phyloP scores from a whole-genome alignment of 2,888 invertebrate genomes.

The Ornithoptera alexandrae region DNA sequence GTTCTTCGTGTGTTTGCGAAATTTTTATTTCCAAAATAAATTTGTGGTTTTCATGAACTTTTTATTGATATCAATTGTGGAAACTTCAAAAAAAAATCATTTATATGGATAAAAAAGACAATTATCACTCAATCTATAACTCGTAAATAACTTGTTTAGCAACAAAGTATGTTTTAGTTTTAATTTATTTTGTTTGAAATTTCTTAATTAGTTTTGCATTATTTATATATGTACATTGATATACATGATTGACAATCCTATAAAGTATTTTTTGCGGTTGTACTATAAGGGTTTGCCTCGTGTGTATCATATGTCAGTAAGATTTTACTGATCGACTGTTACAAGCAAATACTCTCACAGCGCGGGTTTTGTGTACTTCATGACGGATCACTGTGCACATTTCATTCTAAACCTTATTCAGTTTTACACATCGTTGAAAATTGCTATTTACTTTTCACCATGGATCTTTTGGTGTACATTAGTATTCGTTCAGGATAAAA shows the following conservation, averaged over 20 bases:
- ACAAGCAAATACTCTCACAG: slow-evolving; percentile 55
- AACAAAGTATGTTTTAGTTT: no score
- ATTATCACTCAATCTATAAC: no score
- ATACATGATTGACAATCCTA: not conserved
- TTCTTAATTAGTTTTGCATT: no score
- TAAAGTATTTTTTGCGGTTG: not conserved
- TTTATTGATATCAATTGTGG: no score
- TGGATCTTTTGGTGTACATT: not conserved
- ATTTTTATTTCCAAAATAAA: no score
- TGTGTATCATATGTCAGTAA: slow-evolving; percentile 38
- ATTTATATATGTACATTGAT: not conserved
- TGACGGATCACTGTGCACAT: slow-evolving; percentile 8
- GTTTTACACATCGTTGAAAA: not conserved
- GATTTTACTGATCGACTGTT: slow-evolving; percentile 43
- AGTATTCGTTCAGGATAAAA: slow-evolving; percentile 4
- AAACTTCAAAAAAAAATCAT: no score
- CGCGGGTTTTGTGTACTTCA: slow-evolving; percentile 6
- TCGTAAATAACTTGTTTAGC: no score
- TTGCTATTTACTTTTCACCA: not conserved
- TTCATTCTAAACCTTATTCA: slow-evolving; percentile 1
- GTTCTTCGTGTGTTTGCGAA: no score
- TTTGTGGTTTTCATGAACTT: no score
- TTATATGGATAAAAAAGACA: no score
- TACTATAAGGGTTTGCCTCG: slow-evolving; percentile 20
- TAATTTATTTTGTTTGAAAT: no score